A percentile compares a stretch with the other conserved stretches of the same genome.
phyloP scores from a whole-genome alignment of 2,888 invertebrate species.

The Torymus tubicola region DNA sequence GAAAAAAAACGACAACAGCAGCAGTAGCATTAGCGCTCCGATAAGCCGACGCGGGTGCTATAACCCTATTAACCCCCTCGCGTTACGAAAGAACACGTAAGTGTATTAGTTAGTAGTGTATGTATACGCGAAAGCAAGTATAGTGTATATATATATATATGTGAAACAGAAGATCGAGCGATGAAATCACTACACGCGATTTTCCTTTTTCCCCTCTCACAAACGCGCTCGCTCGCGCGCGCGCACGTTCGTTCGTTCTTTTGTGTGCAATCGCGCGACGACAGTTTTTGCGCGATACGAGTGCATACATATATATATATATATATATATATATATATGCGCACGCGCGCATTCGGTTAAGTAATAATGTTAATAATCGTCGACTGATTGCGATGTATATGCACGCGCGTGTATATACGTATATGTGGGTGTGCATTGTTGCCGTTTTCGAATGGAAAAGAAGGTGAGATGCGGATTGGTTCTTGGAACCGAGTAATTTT shows the following conservation, averaged over 20 bases:
- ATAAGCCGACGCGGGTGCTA: conserved; percentile 36
- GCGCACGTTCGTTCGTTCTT: conserved; percentile 1
- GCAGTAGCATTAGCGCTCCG: neutral
- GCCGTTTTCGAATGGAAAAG: too few relatives aligned
- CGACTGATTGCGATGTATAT: too few relatives aligned
- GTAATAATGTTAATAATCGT: too few relatives aligned
- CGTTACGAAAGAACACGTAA: conserved; percentile 35
- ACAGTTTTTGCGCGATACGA: conserved; percentile 1
- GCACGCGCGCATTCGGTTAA: too few relatives aligned
- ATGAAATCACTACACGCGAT: conserved; percentile 46
- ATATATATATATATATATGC: too few relatives aligned
- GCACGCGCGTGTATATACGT: too few relatives aligned
- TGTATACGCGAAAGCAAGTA: neutral
- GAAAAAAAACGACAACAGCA: too few relatives aligned
- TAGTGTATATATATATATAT: neutral
- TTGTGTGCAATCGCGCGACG: conserved; percentile 11
- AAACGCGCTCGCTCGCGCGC: too few relatives aligned
- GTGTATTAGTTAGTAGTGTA: neutral
- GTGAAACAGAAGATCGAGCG: conserved; percentile 20
- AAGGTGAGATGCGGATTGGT: too few relatives aligned
- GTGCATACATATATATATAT: too few relatives aligned
- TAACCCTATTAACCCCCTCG: conserved; percentile 45
- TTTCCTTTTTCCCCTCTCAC: conserved; percentile 21
- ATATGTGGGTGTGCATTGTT: too few relatives aligned
- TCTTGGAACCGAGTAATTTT: too few relatives aligned